Conservation (phyloP, 2,797 vertebrate genomes). For the Lacerta agilis region DNA sequence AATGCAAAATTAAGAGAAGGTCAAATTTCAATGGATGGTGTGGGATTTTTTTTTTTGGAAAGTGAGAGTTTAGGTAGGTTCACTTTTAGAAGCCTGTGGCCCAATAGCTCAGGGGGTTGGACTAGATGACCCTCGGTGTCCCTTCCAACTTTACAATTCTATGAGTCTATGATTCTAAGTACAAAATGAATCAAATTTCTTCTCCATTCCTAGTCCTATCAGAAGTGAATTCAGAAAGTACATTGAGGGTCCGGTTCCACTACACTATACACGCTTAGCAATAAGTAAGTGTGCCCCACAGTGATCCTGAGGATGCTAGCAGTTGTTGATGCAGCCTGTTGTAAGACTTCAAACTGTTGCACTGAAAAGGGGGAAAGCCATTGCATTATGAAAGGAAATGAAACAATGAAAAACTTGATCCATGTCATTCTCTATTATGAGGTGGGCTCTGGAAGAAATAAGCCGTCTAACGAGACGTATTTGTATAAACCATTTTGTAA, state of each 20-base stretch:
- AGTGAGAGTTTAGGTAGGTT: no score
- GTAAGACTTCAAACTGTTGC: not conserved
- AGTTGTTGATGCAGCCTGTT: not conserved
- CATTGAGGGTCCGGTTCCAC: not conserved
- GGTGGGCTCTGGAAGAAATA: not conserved
- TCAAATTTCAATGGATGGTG: no score
- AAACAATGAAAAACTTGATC: not conserved
- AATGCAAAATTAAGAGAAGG: no score
- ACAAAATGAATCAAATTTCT: no score
- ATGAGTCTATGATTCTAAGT: no score
- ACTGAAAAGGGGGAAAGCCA: not conserved
- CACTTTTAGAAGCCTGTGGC: no score
- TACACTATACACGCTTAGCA: not conserved
- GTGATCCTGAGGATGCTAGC: not conserved
- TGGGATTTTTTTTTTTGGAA: no score
- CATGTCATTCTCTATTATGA: not conserved
- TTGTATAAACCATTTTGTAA: not conserved
- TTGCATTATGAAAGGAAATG: not conserved
- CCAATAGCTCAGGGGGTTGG: no score
- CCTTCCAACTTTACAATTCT: no score
- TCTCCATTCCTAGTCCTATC: no score
- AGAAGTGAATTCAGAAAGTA: not conserved
- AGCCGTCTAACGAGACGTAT: not conserved
- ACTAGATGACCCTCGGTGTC: no score
- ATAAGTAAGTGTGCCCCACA: no score